Percentiles rank a stretch among this genome's conserved stretches.
These are phyloP conservation scores for Metaphire vulgaris DNA, from an alignment of 1,140 invertebrate species.

Conservation along the genomic window DNA sequence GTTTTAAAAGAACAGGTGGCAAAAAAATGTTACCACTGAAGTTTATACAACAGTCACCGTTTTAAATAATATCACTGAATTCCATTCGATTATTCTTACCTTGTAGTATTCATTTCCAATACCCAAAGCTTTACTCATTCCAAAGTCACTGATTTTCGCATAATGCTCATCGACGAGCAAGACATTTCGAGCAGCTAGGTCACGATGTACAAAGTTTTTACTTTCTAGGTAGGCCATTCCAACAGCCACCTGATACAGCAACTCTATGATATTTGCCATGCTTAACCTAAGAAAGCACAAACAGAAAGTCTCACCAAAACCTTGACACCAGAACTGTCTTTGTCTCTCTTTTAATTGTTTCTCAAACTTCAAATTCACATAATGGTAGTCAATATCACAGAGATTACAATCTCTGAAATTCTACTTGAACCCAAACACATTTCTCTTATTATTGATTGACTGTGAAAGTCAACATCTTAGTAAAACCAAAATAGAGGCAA, in stretches of 20 bases:
- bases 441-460: not conserved
- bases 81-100: too few species aligned
- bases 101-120: slow-evolving; percentile 49
- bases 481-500: too few species aligned
- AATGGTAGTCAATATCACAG: too few species aligned
- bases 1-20: too few species aligned
- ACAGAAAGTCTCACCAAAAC: too few species aligned
- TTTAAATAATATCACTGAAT: too few species aligned
- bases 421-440: not conserved
- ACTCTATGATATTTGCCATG: slow-evolving; percentile 26
- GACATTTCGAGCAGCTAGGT: slow-evolving; percentile 87
- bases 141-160: slow-evolving; percentile 76
- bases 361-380: too few species aligned
- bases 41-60: too few species aligned
- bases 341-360: too few species aligned
- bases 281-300: not conserved
- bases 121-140: slow-evolving; percentile 49
- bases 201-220: slow-evolving; percentile 69
- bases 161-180: slow-evolving; percentile 68
- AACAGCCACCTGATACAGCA: slow-evolving; percentile 50
- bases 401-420: too few species aligned
- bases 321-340: too few species aligned
- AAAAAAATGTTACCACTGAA: too few species aligned
- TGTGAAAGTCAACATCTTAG: not conserved
- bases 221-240: slow-evolving; percentile 85